Evolutionary conservation across 2,888 invertebrate genomes (phyloP).

Genomic region (Amphipyra berbera): DNA sequence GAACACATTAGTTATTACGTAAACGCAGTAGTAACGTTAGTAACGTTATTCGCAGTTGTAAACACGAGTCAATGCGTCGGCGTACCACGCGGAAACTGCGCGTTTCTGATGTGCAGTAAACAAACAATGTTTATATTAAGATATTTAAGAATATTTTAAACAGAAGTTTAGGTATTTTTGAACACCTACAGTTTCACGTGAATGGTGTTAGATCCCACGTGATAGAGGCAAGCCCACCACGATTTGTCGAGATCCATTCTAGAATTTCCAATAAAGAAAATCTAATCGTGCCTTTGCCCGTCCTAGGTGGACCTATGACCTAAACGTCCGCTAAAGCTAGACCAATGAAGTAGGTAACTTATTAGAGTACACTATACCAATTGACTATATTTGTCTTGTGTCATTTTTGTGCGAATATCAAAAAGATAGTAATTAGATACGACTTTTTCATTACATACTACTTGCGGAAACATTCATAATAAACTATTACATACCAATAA

Average conservation of each 20-base stretch:
- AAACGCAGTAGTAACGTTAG: conserved; percentile 9
- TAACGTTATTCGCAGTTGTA: conserved; percentile 36
- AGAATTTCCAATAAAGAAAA: conserved; percentile 1
- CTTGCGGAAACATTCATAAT: no score
- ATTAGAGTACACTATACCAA: neutral
- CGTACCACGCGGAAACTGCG: conserved; percentile 40
- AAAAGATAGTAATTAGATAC: no score
- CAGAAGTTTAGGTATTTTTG: conserved; percentile 3
- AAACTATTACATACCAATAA: no score
- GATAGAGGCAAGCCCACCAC: neutral
- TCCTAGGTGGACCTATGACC: conserved; percentile 1
- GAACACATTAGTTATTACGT: conserved; percentile 16
- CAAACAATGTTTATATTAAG: conserved; percentile 33
- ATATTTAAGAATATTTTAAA: conserved; percentile 13
- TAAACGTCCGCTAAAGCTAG: conserved; percentile 7
- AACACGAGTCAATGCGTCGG: conserved; percentile 26
- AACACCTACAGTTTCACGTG: neutral
- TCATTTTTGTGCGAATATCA: no score
- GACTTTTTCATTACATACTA: no score
- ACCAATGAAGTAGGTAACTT: neutral
- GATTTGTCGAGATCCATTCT: neutral
- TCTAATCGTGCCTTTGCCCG: conserved; percentile 3
- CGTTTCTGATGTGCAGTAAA: conserved; percentile 32
- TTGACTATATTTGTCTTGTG: no score
- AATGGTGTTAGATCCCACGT: neutral